Evolutionary conservation across 2,888 invertebrate species (phyloP).

Genomic region (Mimumesa dahlbomi): DNA sequence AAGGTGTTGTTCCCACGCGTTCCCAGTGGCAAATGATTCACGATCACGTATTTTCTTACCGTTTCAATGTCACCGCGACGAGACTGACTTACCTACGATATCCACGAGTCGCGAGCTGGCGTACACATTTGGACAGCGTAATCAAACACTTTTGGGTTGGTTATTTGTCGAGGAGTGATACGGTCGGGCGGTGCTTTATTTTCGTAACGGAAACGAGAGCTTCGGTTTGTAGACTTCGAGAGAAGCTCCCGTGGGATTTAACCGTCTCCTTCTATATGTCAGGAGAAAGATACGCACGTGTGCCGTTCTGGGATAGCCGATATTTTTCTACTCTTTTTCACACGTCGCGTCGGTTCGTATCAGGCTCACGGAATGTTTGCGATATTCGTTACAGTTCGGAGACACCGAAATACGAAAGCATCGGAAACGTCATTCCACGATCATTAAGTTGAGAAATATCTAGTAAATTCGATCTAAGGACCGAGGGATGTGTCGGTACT

Average conservation of each 20-base stretch:
- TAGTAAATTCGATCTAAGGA: too few relatives aligned
- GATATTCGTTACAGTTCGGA: too few relatives aligned
- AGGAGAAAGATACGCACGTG: constrained; percentile 34
- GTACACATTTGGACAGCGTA: constrained; percentile 44
- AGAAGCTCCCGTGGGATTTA: constrained; percentile 52
- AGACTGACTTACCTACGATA: constrained; percentile 10
- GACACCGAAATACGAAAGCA: too few relatives aligned
- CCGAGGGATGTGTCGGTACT: too few relatives aligned
- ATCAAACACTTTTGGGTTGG: constrained; percentile 39
- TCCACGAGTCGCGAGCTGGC: constrained; percentile 7
- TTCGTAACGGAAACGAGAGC: constrained; percentile 64
- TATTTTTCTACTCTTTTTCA: background rate
- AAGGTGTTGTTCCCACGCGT: constrained; percentile 12
- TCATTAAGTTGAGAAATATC: too few relatives aligned
- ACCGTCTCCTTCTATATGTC: constrained; percentile 59
- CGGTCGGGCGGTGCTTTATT: constrained; percentile 59
- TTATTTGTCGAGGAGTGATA: constrained; percentile 43
- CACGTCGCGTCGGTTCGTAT: background rate
- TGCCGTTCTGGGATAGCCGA: background rate
- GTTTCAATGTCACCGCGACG: background rate
- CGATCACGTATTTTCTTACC: background rate
- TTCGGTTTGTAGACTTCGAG: constrained; percentile 34
- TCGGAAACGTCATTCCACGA: too few relatives aligned
- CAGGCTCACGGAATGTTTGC: background rate
- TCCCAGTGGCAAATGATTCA: background rate